Percentiles rank a stretch among this genome's conserved stretches.
phyloP scores from a whole-genome alignment of 2,113 vertebrate genomes.

The Aspidoscelis tigris region DNA sequence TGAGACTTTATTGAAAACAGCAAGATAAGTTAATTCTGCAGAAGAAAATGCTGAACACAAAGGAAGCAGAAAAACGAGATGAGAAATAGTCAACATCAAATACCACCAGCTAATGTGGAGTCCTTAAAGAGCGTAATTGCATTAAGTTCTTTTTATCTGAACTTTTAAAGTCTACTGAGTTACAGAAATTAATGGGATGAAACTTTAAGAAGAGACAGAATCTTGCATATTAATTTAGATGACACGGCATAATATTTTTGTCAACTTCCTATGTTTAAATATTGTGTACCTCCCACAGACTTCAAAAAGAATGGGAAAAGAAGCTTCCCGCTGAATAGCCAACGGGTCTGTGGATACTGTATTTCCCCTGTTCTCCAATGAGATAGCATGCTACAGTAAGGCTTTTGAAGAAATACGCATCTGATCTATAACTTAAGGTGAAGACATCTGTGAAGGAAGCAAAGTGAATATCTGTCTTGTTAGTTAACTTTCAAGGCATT shows the following conservation, averaged over 20 bases:
- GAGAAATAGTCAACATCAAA: constrained; percentile 25
- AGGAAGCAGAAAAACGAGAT: constrained; percentile 25
- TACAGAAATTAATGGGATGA: constrained; percentile 26
- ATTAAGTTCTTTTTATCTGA: constrained; percentile 36
- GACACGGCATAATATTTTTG: neutral
- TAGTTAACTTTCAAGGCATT: too few species aligned
- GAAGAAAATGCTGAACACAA: constrained; percentile 19
- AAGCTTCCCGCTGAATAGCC: neutral
- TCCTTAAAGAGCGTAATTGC: neutral
- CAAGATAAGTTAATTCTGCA: constrained; percentile 18
- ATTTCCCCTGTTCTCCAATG: neutral
- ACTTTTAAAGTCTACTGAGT: constrained; percentile 1
- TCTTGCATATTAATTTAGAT: constrained; percentile 32
- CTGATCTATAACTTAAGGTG: neutral
- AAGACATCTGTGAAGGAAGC: too few species aligned
- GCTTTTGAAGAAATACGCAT: neutral
- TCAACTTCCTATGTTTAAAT: constrained; percentile 1
- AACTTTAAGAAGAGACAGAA: constrained; percentile 9
- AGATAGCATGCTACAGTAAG: neutral
- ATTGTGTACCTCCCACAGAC: constrained; percentile 10
- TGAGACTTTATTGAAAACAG: constrained; percentile 35
- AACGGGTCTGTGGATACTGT: neutral
- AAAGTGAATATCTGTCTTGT: too few species aligned
- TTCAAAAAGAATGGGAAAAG: constrained; percentile 15
- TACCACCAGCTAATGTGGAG: constrained; percentile 8